Evolutionary conservation across 2,797 vertebrate genomes (phyloP).

Genomic region (Botia kubotai): DNA sequence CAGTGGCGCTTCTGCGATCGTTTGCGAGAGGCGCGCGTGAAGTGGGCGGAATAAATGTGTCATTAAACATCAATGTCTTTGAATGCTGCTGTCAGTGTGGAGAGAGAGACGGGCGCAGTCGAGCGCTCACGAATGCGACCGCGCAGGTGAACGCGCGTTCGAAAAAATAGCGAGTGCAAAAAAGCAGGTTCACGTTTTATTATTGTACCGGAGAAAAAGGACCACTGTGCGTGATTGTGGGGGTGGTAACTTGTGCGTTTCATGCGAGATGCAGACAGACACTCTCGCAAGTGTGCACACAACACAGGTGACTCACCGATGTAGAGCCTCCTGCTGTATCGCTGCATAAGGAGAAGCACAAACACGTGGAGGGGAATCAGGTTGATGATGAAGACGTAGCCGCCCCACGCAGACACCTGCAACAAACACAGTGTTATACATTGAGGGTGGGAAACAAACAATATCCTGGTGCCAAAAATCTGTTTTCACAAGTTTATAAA

Average conservation of each 20-base stretch:
- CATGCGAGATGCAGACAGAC: not conserved
- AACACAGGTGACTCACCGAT: conserved; percentile 84
- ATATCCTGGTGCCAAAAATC: not conserved
- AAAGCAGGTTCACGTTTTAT: conserved; percentile 13
- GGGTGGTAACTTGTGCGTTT: conserved; percentile 27
- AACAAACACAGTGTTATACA: conserved; percentile 45
- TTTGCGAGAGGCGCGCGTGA: conserved; percentile 35
- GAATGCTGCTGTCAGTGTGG: conserved; percentile 32
- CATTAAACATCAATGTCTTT: conserved; percentile 39
- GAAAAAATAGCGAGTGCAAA: conserved; percentile 6
- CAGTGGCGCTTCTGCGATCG: conserved; percentile 27
- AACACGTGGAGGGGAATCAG: conserved; percentile 96
- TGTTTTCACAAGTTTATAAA: too few species aligned
- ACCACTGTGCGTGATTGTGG: conserved; percentile 10
- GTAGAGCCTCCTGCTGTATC: conserved; percentile 93
- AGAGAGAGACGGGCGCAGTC: not conserved
- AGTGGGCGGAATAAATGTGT: conserved; percentile 45
- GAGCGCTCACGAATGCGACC: not conserved
- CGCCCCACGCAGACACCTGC: conserved; percentile 96
- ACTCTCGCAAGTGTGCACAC: conserved; percentile 15
- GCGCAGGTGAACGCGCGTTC: not conserved
- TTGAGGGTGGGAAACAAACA: not conserved
- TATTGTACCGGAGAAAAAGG: conserved; percentile 28
- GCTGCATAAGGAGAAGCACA: conserved; percentile 93
- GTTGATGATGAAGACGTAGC: conserved; percentile 98